These are phyloP conservation scores for Charadrius vociferus DNA, from an alignment of 2,113 vertebrate genomes.

Conservation along the genomic window DNA sequence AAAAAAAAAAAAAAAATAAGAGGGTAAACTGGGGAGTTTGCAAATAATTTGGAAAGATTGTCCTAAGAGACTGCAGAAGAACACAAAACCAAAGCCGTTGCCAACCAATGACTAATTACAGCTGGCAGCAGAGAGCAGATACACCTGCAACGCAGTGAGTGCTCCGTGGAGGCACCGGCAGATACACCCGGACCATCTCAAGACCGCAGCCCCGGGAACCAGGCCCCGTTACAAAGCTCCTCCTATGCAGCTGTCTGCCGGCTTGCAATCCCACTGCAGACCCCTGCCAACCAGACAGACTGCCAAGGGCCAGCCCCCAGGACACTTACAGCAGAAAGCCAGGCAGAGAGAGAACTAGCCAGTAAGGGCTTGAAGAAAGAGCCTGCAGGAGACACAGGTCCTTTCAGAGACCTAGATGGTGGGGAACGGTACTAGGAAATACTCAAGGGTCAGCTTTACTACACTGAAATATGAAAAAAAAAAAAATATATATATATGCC, in stretches of 20 bases:
- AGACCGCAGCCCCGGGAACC: fast-evolving
- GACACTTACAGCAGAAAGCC: not conserved
- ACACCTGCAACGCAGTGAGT: not conserved
- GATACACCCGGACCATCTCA: fast-evolving
- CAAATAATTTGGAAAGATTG: not conserved
- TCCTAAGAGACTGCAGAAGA: not conserved
- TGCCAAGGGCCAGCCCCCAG: not conserved
- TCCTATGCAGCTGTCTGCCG: not conserved
- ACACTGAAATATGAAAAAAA: not conserved
- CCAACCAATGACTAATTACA: not conserved
- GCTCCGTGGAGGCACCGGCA: fast-evolving
- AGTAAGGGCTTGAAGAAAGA: fast-evolving
- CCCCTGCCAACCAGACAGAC: not conserved
- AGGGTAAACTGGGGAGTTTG: not conserved
- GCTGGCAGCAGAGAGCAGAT: not conserved
- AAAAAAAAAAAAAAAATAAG: not conserved
- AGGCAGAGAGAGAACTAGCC: not conserved
- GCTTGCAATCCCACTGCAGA: not conserved
- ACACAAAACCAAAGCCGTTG: not conserved
- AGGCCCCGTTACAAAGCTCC: not conserved
- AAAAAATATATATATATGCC: fast-evolving
- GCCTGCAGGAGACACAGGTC: fast-evolving
- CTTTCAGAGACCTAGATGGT: not conserved
- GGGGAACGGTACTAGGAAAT: not conserved
- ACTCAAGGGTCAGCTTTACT: not conserved